phyloP scores from a whole-genome alignment of 1,140 invertebrate genomes.

The Coelopa frigida region DNA sequence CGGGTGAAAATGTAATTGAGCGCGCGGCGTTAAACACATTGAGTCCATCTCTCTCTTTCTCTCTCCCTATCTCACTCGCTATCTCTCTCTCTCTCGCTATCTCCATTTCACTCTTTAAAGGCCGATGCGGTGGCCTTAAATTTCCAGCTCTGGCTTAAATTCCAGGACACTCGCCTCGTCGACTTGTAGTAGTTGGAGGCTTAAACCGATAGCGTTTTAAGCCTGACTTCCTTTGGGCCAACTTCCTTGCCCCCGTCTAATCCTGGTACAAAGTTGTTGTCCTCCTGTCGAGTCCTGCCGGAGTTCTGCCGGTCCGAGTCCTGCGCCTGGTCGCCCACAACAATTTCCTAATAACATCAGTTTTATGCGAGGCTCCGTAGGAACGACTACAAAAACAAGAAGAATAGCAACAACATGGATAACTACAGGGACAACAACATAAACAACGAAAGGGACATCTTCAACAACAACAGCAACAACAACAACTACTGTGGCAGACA shows the following conservation, averaged over 20 bases:
- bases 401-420: background rate
- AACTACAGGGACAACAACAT: background rate
- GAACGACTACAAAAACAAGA: background rate
- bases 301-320: background rate
- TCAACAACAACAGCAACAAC: background rate
- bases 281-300: background rate
- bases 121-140: too few species aligned
- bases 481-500: background rate
- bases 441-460: background rate
- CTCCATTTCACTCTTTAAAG: too few species aligned
- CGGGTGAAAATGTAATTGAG: too few species aligned
- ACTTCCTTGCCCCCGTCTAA: background rate
- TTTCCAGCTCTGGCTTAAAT: too few species aligned
- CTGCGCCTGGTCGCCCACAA: background rate
- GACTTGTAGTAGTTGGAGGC: background rate
- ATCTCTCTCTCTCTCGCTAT: too few species aligned
- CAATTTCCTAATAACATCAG: background rate
- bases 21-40: too few species aligned
- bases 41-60: too few species aligned
- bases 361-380: background rate
- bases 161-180: background rate
- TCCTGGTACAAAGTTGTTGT: too few species aligned
- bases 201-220: background rate
- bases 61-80: too few species aligned
- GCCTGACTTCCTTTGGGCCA: background rate